phyloP scores from a whole-genome alignment of 2,113 vertebrate genomes.

The Passer domesticus region DNA sequence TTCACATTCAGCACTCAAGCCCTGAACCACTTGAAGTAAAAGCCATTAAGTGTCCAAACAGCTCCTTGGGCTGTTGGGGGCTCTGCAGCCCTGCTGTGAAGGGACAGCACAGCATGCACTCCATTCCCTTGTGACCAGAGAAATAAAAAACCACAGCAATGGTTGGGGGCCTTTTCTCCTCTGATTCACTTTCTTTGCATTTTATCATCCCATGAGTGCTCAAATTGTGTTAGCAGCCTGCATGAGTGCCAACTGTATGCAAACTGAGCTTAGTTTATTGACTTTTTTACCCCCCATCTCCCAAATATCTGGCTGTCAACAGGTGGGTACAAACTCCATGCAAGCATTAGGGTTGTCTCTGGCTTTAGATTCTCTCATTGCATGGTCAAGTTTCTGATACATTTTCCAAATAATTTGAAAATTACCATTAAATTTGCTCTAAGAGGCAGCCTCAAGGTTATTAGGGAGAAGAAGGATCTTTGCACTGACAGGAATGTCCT shows the following conservation, averaged over 20 bases:
- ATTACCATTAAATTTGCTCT: not conserved
- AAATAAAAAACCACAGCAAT: not conserved
- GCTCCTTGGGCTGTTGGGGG: accelerated
- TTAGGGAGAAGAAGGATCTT: not conserved
- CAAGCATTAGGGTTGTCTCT: not conserved
- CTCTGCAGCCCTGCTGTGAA: not conserved
- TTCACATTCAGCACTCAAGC: not conserved
- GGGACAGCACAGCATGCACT: accelerated
- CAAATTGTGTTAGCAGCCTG: not conserved
- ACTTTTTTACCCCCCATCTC: not conserved
- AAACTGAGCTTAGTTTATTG: not conserved
- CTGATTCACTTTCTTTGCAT: not conserved
- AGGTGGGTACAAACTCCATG: not conserved
- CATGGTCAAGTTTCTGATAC: not conserved
- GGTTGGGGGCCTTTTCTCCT: not conserved
- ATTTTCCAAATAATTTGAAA: not conserved
- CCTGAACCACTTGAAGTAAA: not conserved
- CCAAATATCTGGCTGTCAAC: not conserved
- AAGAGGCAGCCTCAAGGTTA: not conserved
- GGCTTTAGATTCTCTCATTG: not conserved
- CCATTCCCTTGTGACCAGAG: not conserved
- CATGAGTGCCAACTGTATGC: not conserved
- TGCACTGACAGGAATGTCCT: not conserved
- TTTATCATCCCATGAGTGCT: not conserved
- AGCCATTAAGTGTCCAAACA: not conserved